Base-by-base conservation (phyloP, 2,888 invertebrate genomes). In the Ephialtes manifestator region DNA sequence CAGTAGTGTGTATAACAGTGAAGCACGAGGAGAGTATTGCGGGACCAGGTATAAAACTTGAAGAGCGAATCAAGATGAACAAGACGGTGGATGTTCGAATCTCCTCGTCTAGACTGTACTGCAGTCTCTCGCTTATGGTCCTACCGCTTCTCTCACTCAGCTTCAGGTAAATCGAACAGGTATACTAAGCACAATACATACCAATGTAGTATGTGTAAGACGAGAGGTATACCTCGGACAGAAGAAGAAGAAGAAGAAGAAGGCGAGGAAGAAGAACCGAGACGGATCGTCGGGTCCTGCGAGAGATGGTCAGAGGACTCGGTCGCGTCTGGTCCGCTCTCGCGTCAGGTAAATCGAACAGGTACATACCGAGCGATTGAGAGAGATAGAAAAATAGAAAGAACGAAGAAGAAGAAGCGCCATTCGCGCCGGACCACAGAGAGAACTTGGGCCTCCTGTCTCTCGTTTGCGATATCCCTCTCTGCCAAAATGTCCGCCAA, bases 1-100 rank as follows among this genome's bases (percentile, higher is more conserved):
- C 28, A 35, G 35, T 74, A 71, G 51, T 51, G 28, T 53, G 46
- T 31, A 75, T 75, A 31, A 53, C 63, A 78, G 58, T 81, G 76
- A 24, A 74, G 81, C 84, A 81, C 63, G 75, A 78, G 53, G 60
- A 79, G 63, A 71, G 71, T 88, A 65, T 39, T 18, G 87, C 88
- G 81, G 87, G 86, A 83, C 85, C 92, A 92, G 92, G 91, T 92
- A 92, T 91, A 89, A 90, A 91, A 89, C 67, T 84, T 87, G 81
- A 85, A 80, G 71, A 60, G 35, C 80, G 75, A 72, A 72, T 65
- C 53, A 65, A 39, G 28, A 60, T 70, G 51, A 51, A 48, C 10
- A 43, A 65, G 20, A 70, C 35, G 24, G 35, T 13, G 79, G 68
- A 84, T 63, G 65, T 31, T 68, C 48, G 81, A 82, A 75, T 81